Base-by-base conservation (phyloP, 2,797 vertebrate genomes). In the Hydrophis major region DNA sequence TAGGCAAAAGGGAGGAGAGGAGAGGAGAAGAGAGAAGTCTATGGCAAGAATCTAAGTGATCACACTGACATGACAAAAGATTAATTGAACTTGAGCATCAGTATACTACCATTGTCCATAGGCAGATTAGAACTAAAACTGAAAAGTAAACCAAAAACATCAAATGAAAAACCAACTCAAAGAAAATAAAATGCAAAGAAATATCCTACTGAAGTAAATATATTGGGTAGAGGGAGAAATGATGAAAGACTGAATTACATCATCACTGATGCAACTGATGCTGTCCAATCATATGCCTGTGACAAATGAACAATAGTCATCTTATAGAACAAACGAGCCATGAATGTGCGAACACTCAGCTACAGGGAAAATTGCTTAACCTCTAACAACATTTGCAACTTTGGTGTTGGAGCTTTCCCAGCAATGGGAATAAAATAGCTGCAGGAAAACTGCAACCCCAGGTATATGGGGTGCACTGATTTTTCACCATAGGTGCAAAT, bases 321-420 rank as follows among this genome's bases (percentile, higher is more conserved):
- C 42, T 93, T 90, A 87, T 27, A 83, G n/a, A 91, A 47, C 28
- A 56, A 89, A 89, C n/a, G 50, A 88, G 69, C 27, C 50, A 91
- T 12, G 87, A 88, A 88, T 27, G 4, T 86, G 28, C 27, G 20
- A 32, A 2, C 4, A 59, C 22, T 37, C 57, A 53, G 53, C 78
- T 87, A 28, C 53, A 59, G 28, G 37, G 55, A 10, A 56, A 59
- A n/a, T 2, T 89, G 57, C n/a, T 47, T 57, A 42, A 57, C 78
- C 78, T 63, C 88, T 63, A 20, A 83, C n/a, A 50, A 28, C 47
- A 60, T 8, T 53, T 61, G 55, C 27, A 16, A 25, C 10, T 78
- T 56, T 28, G 59, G 16, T 25, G 28, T 10, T 86, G 20, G 10
- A 13, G 4, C 14, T 42, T 42, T 8, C 47, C n/a, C 63, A 93